Conservation (phyloP, 2,113 vertebrate genomes). For the Salvelinus sp. region DNA sequence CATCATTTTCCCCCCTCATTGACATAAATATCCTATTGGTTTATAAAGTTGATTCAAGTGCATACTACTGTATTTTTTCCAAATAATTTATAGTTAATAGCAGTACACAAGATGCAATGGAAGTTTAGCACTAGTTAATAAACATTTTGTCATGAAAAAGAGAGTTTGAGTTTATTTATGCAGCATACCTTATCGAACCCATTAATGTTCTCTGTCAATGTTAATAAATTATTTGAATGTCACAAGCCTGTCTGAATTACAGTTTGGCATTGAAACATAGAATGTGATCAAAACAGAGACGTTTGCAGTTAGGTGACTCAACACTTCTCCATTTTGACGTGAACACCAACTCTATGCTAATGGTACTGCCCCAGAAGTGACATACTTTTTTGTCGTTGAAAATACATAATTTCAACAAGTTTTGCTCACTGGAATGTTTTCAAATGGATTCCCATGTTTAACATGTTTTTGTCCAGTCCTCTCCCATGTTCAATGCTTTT, state of each 20-base stretch:
- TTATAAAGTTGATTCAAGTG: neutral
- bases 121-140: neutral
- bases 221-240: conserved; percentile 5
- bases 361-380: too few species aligned
- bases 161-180: neutral
- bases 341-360: neutral
- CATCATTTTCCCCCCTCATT: too few species aligned
- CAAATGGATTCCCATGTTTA: too few species aligned
- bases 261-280: neutral
- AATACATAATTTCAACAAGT: too few species aligned
- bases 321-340: neutral
- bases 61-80: neutral
- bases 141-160: neutral
- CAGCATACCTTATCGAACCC: neutral
- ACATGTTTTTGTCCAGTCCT: too few species aligned
- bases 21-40: neutral
- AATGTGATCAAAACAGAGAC: conserved; percentile 38
- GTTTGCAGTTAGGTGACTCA: neutral
- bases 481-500: too few species aligned
- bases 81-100: neutral
- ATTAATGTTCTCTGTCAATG: conserved; percentile 1
- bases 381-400: too few species aligned
- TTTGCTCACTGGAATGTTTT: neutral
- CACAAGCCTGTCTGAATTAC: neutral
- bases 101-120: neutral